Base-by-base conservation (phyloP, 1,140 invertebrate genomes). In the Cherax destructor region DNA sequence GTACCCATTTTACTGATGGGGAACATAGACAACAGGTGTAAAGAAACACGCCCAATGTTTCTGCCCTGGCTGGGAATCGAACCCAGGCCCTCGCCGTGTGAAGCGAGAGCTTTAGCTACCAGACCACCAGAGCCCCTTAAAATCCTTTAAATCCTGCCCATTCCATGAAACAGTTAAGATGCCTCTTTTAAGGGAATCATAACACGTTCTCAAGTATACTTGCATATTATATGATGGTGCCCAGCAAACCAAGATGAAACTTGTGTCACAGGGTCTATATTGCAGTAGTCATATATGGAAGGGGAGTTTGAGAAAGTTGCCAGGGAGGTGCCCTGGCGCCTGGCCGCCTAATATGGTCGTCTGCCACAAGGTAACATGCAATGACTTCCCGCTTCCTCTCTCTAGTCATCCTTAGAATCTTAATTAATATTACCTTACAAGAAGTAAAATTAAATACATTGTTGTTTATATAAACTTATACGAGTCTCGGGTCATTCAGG, bases 271-370 rank as follows among this genome's bases (percentile, higher is more conserved):
- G 21, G 21, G 72, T 76, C 10, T 76, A 21, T 76, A 10, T 24
- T 50, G 49, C 47, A 80, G 47, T 18, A 52, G 21, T 24, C 79
- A 81, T 81, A 81, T 59, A 81, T 81, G 79, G 79, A 21, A 81
- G 79, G 61, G 11, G 47, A 59, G 79, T 81, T 81, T 81, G 79
- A 56, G 79, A 81, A 81, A 81, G 79, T 81, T 81, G 79, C 59
- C 79, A 81, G 79, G 52, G 52, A 59, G 56, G 52, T 41, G 76
- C 41, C 79, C 59, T 41, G 76, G 50, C 79, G 56, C 50, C 78
- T 13, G 5, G 61, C 18, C 1, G 11, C 61, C 61, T 65, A 65
- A 65, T 65, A 65, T 65, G 61, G 61, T 65, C 61, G 18, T 1
- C 5, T 6, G 18, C 61, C 61, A 21, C 61, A 65, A 65, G 61